Evolutionary conservation across 1,140 invertebrate species (phyloP), one percentile per base, ranked within the genome.

Genomic region (Prorops nasuta): DNA sequence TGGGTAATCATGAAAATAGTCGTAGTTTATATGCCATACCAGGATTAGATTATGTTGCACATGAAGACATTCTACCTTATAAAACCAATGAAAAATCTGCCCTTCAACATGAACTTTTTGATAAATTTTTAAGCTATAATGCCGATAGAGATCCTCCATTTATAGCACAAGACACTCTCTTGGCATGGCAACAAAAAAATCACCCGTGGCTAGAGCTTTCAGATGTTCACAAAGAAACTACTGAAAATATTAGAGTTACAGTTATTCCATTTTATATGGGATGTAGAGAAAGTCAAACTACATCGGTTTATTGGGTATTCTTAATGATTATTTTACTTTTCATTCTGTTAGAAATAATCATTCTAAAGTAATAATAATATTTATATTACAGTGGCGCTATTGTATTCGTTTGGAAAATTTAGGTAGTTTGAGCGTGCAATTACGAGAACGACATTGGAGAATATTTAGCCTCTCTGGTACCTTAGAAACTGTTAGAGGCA

Each of bases 221-320:
- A 22, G 94, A 98, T 79, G 95, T 98, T n/a, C 94, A 98, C 71
- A 91, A 94, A 69, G 94, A 98, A 80, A 98, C 94, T 0, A 98
- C 96, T 0, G 94, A 98, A 76, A 90, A 91, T 72, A 88, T 98
- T 55, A 80, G 95, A 15, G 88, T 98, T 4, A 98, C 96, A 8
- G 96, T 98, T 2, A 98, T 97, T 72, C 96, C 96, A 3, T 98
- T 98, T 77, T 98, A 96, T 69, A 95, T 96, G 90, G 93, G 93
- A 19, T 94, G 90, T 62, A 82, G 93, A 56, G 91, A 93, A 67
- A 89, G 88, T 36, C 92, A 94, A 65, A 88, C 89, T 44, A 89
- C 86, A 28, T 86, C 89, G 28, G 91, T 94, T n/a, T 94, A 94
- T 75, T 96, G 93, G 92, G 92, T 94, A 78, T 17, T 17, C 8